These are phyloP conservation scores for Potamarius usumacintae DNA, from an alignment of 2,113 vertebrate genomes.

Conservation along the genomic window DNA sequence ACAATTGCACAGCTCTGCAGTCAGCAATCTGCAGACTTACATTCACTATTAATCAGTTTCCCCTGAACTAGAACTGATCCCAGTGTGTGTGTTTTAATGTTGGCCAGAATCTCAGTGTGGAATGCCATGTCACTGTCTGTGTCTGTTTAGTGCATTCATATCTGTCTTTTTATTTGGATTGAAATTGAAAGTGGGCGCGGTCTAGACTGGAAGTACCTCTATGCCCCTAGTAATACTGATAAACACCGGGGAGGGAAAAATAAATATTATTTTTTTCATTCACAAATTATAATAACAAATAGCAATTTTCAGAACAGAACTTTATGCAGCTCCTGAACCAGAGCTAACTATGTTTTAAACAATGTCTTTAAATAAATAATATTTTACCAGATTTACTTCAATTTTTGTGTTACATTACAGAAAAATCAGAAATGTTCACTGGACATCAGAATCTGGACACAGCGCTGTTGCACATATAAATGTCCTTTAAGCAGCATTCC, in stretches of 20 bases:
- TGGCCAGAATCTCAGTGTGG: neutral
- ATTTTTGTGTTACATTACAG: too few relatives aligned
- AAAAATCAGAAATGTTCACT: too few relatives aligned
- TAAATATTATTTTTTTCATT: neutral
- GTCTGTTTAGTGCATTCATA: constrained; percentile 1
- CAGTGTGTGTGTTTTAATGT: constrained; percentile 17
- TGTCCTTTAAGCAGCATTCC: neutral
- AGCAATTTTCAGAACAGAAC: too few relatives aligned
- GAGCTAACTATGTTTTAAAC: too few relatives aligned
- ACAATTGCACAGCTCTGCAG: constrained; percentile 60
- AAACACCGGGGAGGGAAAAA: too few relatives aligned
- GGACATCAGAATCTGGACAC: neutral
- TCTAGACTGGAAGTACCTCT: neutral
- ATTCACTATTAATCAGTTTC: constrained; percentile 74
- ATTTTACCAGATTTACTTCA: too few relatives aligned
- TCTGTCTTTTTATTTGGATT: neutral
- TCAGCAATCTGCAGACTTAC: constrained; percentile 73
- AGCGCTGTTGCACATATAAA: neutral
- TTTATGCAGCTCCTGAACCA: too few relatives aligned
- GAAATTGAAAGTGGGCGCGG: neutral
- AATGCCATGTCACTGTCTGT: neutral
- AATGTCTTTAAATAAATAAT: too few relatives aligned
- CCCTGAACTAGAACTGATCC: constrained; percentile 65
- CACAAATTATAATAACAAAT: neutral
- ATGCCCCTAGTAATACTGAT: neutral